Evolutionary conservation across 2,888 invertebrate genomes (phyloP).

Genomic region (Platypus cylindrus): DNA sequence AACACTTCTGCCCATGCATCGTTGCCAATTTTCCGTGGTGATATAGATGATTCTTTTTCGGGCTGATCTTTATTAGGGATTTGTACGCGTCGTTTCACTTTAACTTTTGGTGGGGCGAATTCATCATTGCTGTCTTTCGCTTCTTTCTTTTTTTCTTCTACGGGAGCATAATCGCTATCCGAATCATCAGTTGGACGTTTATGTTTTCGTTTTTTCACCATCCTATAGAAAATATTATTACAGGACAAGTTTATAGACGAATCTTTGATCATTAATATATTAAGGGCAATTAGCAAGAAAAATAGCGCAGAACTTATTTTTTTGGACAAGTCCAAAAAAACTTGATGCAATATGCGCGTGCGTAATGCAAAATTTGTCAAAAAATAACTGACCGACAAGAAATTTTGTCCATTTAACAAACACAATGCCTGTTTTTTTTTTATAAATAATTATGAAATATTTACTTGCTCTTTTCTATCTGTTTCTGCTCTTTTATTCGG

Average conservation of each 20-base stretch:
- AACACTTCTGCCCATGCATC: conserved; percentile 84
- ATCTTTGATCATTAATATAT: no score
- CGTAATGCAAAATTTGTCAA: no score
- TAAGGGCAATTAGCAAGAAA: no score
- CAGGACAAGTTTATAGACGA: no score
- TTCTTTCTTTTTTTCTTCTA: conserved; percentile 26
- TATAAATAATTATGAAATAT: no score
- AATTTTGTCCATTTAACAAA: no score
- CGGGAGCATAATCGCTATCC: conserved; percentile 41
- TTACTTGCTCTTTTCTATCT: conserved; percentile 28
- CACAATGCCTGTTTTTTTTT: no score
- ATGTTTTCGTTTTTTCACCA: conserved; percentile 4
- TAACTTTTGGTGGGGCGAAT: conserved; percentile 26
- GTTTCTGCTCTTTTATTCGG: conserved; percentile 38
- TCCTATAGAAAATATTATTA: conserved; percentile 1
- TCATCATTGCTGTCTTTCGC: conserved; percentile 28
- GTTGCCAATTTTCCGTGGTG: conserved; percentile 38
- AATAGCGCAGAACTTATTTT: no score
- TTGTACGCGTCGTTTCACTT: conserved; percentile 25
- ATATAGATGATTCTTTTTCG: conserved; percentile 22
- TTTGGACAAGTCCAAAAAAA: no score
- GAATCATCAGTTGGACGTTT: conserved; percentile 22
- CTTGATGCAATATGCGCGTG: no score
- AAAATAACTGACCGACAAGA: no score
- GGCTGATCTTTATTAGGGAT: conserved; percentile 32